Base-by-base conservation (phyloP, 2,113 vertebrate species). In the Helogale parvula region DNA sequence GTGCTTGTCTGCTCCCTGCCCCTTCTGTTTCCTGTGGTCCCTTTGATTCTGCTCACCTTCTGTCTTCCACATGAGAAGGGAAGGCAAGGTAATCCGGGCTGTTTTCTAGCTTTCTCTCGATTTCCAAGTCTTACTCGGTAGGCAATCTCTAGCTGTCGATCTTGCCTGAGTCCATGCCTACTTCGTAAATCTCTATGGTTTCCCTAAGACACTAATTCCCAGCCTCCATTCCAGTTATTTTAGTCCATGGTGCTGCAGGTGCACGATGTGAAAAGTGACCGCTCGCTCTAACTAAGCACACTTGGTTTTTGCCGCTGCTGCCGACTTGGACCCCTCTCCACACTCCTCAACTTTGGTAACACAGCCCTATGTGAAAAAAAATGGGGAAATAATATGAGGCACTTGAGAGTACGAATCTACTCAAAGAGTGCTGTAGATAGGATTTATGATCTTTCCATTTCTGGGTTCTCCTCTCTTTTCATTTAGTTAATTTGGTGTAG, bases 271-370 rank as follows among this genome's bases (percentile, higher is more conserved):
- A 63, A 14, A 69, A 38, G 41, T 54, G 45, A 65, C 2, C 1
- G 5, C 7, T 60, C 29, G 0, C n/a, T 95, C n/a, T 54, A 54
- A 54, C 4, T 25, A 33, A 90, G 65, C 17, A 11, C 14, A 52
- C 4, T 54, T 17, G 3, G 35, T 15, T 9, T 12, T 16, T 1
- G 12, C 10, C 14, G n/a, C 8, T 38, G 1, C 19, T 45, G 23
- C 15, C 25, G 12, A 38, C 3, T 57, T 63, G 21, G 82, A 47
- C 17, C 50, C 27, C 27, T 13, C 35, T n/a, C n/a, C 23, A 21
- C n/a, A 33, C 60, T 74, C n/a, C 8, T n/a, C 21, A 68, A 14
- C 14, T 71, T 68, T 12, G 52, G 17, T 66, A 66, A 29, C 13
- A 15, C 2, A 81, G 7, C 25, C 15, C 15, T 54, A 54, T 5